These are phyloP conservation scores for Montipora sp. DNA, from an alignment of 64 coral and sea anemone species.

Conservation along the genomic window DNA sequence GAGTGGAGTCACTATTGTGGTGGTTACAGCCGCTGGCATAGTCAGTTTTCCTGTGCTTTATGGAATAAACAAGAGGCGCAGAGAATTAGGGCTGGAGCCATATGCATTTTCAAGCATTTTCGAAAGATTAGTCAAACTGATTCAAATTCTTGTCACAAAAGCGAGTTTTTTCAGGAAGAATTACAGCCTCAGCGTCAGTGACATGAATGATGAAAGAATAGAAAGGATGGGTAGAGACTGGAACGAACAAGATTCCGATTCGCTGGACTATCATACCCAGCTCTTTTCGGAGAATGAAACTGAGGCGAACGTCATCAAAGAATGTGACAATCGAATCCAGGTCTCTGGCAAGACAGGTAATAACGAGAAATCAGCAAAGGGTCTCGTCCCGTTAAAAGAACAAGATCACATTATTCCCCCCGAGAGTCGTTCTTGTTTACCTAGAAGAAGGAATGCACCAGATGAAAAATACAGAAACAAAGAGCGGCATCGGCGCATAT, in stretches of 20 bases:
- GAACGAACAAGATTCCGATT: neutral
- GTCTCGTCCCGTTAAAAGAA: neutral
- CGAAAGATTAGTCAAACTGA: slow-evolving; percentile 7
- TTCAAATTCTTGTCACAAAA: neutral
- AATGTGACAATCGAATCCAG: neutral
- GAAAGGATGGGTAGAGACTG: neutral
- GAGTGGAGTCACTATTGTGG: neutral
- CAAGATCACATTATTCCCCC: neutral
- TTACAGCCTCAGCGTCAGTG: neutral
- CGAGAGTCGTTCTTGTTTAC: neutral
- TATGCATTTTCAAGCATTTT: neutral
- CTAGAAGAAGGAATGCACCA: neutral
- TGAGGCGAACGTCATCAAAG: neutral
- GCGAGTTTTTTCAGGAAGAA: neutral
- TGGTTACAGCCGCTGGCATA: slow-evolving; percentile 5
- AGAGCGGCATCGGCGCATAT: neutral
- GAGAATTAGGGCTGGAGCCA: neutral
- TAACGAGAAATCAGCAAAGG: neutral
- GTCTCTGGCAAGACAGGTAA: neutral
- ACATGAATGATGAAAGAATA: neutral
- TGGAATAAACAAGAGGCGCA: neutral
- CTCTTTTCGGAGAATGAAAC: neutral
- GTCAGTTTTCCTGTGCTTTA: slow-evolving; percentile 7
- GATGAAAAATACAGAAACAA: neutral
- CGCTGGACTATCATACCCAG: neutral